These are phyloP conservation scores for Mycogona germanica DNA, from an alignment of 2,888 invertebrate genomes.

Conservation along the genomic window DNA sequence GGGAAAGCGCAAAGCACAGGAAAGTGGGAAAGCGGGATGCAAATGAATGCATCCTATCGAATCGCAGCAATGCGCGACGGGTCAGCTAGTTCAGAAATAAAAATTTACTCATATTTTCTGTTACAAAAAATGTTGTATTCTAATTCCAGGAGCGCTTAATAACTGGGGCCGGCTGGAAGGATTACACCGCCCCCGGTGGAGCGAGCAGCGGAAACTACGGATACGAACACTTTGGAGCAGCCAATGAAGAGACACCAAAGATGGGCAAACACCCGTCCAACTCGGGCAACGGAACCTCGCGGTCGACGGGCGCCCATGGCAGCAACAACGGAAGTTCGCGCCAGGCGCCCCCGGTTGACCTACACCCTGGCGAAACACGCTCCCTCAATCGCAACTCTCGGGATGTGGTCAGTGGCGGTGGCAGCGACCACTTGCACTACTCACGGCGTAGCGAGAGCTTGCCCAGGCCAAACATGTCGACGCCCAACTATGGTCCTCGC, in stretches of 20 bases:
- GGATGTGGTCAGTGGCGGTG: neutral
- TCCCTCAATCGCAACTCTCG: constrained; percentile 9
- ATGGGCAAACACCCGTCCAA: constrained; percentile 21
- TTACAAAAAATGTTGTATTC: constrained; percentile 3
- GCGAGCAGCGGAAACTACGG: constrained; percentile 71
- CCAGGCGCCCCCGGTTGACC: neutral
- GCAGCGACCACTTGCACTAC: constrained; percentile 9
- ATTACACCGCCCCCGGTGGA: constrained; percentile 46
- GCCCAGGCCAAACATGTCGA: constrained; percentile 13
- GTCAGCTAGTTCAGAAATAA: neutral
- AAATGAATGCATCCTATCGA: too few relatives aligned
- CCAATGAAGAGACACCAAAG: constrained; percentile 21
- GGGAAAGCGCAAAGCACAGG: too few relatives aligned
- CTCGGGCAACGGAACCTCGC: constrained; percentile 10
- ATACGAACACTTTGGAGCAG: constrained; percentile 62
- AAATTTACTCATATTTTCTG: neutral
- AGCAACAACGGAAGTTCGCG: constrained; percentile 3
- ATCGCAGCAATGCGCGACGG: neutral
- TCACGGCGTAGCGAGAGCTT: constrained; percentile 20
- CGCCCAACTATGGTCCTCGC: constrained; percentile 1
- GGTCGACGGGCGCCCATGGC: constrained; percentile 1
- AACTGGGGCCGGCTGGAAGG: constrained; percentile 76
- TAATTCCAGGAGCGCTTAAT: constrained; percentile 61
- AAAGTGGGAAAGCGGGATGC: too few relatives aligned
- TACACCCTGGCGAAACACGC: constrained; percentile 8